Base-by-base conservation (phyloP, 2,888 invertebrate genomes). In the Margaritifera margaritifera region DNA sequence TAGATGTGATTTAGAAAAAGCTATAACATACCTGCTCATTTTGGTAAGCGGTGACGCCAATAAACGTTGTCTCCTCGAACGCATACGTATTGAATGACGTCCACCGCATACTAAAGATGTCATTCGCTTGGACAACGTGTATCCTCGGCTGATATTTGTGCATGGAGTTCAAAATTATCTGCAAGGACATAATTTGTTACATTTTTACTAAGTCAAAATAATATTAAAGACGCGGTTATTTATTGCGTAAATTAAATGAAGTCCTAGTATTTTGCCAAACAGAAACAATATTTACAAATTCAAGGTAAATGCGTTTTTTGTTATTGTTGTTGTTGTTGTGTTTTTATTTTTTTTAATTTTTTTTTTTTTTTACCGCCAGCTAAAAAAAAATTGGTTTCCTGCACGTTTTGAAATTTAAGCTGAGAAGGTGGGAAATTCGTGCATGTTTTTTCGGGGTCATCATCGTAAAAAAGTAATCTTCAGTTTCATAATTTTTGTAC, bases 71-170 rank as follows among this genome's bases (percentile, higher is more conserved):
- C 74, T 89, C 88, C 6, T 88, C 87, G 71, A 89, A 90, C 31
- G 87, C 84, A 79, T 87, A 89, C 1, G 89, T 89, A 79, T 89
- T 87, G 80, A 88, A 87, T 6, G 86, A 84, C 62, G 86, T 88
- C 87, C 89, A 89, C 19, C 88, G 71, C 87, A 89, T 87, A 54
- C 86, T 86, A 81, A 88, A 88, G 61, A 89, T 96, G 87, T 96
- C 94, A 15, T 94, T 92, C 60, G 89, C 88, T 68, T 89, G 89
- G 0, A 89, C 88, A 50, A 90, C 84, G 81, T 90, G 89, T 5
- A 90, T 80, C 18, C 90, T 79, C 8, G 90, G 89, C 76, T 89
- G 87, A 78, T 90, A 90, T 78, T 90, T 90, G 84, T 90, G 89
- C 90, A 90, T 90, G n/a, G 90, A 89, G 76, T 90, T 90, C 53